Conservation (phyloP, 2,888 invertebrate species). For the Eledona agricola region DNA sequence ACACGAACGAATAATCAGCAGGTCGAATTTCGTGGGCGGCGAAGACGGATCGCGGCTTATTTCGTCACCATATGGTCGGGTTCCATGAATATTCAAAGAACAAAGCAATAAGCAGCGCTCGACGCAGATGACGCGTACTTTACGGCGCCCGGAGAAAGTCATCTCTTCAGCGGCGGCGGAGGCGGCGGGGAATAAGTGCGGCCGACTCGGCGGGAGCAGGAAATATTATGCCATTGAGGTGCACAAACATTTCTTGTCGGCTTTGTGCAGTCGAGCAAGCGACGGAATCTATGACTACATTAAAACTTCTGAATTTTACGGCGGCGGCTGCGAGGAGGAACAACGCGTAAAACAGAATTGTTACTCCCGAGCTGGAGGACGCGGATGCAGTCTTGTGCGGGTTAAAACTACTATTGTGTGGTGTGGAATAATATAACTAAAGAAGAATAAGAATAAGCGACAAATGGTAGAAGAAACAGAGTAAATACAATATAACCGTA, state of each 20-base stretch:
- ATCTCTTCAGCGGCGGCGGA: too few species aligned
- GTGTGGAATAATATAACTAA: too few species aligned
- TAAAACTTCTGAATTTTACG: constrained; percentile 22
- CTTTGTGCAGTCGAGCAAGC: constrained; percentile 21
- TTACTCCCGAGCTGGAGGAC: too few species aligned
- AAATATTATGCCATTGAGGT: constrained; percentile 31
- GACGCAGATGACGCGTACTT: constrained; percentile 39
- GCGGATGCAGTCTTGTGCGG: too few species aligned
- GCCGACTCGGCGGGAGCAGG: constrained; percentile 22
- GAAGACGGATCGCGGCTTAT: constrained; percentile 2
- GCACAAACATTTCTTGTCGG: constrained; percentile 22
- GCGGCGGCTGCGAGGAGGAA: not conserved
- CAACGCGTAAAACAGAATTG: constrained; percentile 14
- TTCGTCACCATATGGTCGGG: constrained; percentile 15
- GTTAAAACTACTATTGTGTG: too few species aligned
- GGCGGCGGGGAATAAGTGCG: constrained; percentile 18
- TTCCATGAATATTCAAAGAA: constrained; percentile 44
- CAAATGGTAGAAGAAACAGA: too few species aligned
- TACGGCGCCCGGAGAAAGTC: constrained; percentile 21
- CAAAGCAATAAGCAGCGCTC: constrained; percentile 44
- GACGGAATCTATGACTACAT: constrained; percentile 28
- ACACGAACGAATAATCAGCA: constrained; percentile 23
- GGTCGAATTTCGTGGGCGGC: too few species aligned
- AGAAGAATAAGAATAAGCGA: too few species aligned
- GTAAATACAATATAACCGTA: too few species aligned